Percentiles rank a stretch among this genome's conserved stretches.
Evolutionary conservation across 2,113 vertebrate species (phyloP).

Genomic region (Crotalus viridis): DNA sequence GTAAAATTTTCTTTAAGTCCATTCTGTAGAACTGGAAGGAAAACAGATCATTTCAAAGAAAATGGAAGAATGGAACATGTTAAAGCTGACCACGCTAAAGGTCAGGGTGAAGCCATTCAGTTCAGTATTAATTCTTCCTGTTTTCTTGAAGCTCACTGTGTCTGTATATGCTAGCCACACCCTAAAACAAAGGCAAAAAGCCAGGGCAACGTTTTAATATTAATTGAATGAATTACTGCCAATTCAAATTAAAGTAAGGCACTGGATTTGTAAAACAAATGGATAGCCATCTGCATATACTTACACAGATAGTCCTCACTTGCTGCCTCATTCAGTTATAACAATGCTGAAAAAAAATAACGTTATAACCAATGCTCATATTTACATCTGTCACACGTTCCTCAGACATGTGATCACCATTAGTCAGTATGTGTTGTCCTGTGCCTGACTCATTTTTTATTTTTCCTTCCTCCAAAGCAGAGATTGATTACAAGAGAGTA

Average conservation of each 20-base stretch:
- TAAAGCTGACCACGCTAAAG: not conserved
- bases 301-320: not conserved
- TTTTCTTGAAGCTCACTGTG: not conserved
- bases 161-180: not conserved
- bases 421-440: not conserved
- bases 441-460: not conserved
- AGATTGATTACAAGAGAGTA: not conserved
- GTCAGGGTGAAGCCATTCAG: not conserved
- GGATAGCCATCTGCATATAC: not conserved
- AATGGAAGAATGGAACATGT: not conserved
- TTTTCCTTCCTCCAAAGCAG: not conserved
- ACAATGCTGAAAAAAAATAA: not conserved
- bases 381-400: not conserved
- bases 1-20: constrained; percentile 88
- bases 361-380: not conserved
- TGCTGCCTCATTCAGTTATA: not conserved
- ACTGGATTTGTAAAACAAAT: not conserved
- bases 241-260: not conserved
- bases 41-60: constrained; percentile 18
- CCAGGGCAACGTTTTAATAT: not conserved
- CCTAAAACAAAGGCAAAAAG: not conserved
- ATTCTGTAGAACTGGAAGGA: constrained; percentile 80
- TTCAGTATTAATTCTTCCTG: not conserved
- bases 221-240: not conserved
- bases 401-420: not conserved